Evolutionary conservation across 2,797 vertebrate genomes (phyloP).

Genomic region (Bovichtus variegatus): DNA sequence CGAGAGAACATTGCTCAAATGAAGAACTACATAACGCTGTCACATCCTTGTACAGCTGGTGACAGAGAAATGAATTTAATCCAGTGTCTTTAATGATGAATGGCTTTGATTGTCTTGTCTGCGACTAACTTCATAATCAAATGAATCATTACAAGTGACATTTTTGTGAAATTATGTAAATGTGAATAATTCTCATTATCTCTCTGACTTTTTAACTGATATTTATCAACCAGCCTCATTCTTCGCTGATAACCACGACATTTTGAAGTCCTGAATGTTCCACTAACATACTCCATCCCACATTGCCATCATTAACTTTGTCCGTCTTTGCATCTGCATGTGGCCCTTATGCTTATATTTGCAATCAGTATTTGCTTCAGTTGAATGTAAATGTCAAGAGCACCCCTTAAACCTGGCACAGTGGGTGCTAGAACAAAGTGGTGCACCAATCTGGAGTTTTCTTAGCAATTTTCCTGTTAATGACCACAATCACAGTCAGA

Average conservation of each 20-base stretch:
- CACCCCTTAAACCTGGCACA: slow-evolving; percentile 36
- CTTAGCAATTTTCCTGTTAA: slow-evolving; percentile 39
- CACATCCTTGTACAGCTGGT: not conserved
- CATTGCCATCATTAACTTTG: slow-evolving; percentile 51
- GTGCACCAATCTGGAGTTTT: slow-evolving; percentile 36
- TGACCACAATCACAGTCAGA: slow-evolving; percentile 35
- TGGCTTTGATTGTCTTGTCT: slow-evolving; percentile 44
- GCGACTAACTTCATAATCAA: slow-evolving; percentile 30
- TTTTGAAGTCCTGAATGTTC: slow-evolving; percentile 39
- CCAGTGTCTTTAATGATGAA: slow-evolving; percentile 30
- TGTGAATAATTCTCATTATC: slow-evolving; percentile 64
- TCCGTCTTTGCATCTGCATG: slow-evolving; percentile 45
- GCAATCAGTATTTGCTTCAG: slow-evolving; percentile 63
- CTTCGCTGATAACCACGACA: slow-evolving; percentile 50
- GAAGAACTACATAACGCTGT: not conserved
- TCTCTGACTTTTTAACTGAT: slow-evolving; percentile 43
- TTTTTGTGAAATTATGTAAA: slow-evolving; percentile 35
- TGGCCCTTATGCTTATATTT: slow-evolving; percentile 51
- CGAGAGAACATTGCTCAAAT: slow-evolving; percentile 16
- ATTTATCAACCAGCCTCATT: slow-evolving; percentile 45
- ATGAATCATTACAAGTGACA: slow-evolving; percentile 38
- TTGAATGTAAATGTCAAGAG: slow-evolving; percentile 74
- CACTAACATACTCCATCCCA: slow-evolving; percentile 10
- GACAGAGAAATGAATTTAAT: slow-evolving; percentile 32
- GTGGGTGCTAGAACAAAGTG: slow-evolving; percentile 44